These are phyloP conservation scores for Dryocosmus kuriphilus DNA, from an alignment of 2,888 invertebrate genomes.

Conservation along the genomic window DNA sequence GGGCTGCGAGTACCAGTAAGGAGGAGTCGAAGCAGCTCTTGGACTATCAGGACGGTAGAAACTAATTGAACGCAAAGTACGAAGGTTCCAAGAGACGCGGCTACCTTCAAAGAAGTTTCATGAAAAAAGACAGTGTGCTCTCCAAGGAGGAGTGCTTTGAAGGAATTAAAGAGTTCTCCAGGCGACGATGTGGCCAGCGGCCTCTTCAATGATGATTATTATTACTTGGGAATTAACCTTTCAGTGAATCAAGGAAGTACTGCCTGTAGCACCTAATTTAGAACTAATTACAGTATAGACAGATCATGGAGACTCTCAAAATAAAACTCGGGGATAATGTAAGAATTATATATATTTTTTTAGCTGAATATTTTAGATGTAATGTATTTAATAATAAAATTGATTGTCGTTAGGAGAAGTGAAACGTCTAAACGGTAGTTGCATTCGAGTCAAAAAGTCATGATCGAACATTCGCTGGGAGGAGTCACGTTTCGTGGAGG, in stretches of 20 bases:
- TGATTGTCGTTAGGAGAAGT: too few species aligned
- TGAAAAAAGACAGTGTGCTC: constrained; percentile 48
- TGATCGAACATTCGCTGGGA: too few species aligned
- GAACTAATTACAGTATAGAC: neutral
- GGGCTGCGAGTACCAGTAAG: constrained; percentile 7
- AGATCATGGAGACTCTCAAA: too few species aligned
- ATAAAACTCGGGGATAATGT: too few species aligned
- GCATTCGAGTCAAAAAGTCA: too few species aligned
- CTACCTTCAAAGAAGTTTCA: constrained; percentile 56
- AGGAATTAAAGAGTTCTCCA: constrained; percentile 57
- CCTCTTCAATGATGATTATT: constrained; percentile 20
- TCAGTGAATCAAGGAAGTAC: neutral
- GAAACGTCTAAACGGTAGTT: too few species aligned
- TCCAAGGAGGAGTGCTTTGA: constrained; percentile 55
- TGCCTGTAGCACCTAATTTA: neutral
- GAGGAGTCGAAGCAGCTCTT: constrained; percentile 46
- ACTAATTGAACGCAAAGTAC: constrained; percentile 62
- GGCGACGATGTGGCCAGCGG: constrained; percentile 49
- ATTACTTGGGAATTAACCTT: constrained; percentile 33
- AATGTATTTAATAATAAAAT: too few species aligned
- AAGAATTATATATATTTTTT: too few species aligned
- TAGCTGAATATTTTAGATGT: too few species aligned
- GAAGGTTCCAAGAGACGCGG: constrained; percentile 54
- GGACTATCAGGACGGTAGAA: constrained; percentile 50
- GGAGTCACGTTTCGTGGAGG: too few species aligned